A percentile compares a stretch with the other conserved stretches of the same genome.
phyloP scores from a whole-genome alignment of 2,888 invertebrate genomes.

The Melieria crassipennis region DNA sequence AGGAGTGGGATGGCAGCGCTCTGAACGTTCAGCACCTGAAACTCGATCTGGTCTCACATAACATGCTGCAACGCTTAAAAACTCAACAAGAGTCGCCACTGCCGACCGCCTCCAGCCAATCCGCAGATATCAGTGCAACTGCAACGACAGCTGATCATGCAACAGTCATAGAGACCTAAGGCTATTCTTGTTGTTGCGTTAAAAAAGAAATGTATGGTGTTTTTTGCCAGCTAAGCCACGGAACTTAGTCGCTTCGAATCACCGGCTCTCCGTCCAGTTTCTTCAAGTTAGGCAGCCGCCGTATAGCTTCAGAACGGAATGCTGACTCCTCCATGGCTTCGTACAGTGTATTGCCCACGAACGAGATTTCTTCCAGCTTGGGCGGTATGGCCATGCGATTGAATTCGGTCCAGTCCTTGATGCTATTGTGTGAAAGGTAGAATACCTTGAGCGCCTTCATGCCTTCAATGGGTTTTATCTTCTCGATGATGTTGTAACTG shows the following conservation, averaged over 20 bases:
- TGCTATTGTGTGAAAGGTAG: conserved; percentile 83
- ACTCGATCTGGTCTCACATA: conserved; percentile 59
- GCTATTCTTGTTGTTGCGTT: too few species aligned
- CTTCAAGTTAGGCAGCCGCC: conserved; percentile 78
- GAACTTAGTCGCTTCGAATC: conserved; percentile 40
- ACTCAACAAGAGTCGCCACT: conserved; percentile 71
- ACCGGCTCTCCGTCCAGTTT: conserved; percentile 83
- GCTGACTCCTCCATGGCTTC: conserved; percentile 77
- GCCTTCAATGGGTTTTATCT: conserved; percentile 85
- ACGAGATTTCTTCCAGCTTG: conserved; percentile 79
- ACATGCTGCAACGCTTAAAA: conserved; percentile 74
- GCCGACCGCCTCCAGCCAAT: conserved; percentile 78
- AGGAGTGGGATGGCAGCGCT: conserved; percentile 65
- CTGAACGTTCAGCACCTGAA: conserved; percentile 65
- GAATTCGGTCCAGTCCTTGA: conserved; percentile 92
- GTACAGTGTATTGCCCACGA: conserved; percentile 82
- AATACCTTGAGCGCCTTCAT: conserved; percentile 84
- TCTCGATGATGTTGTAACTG: conserved; percentile 93
- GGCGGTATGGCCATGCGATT: conserved; percentile 80
- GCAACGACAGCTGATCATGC: neutral
- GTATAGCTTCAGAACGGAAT: conserved; percentile 78
- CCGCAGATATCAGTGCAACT: neutral
- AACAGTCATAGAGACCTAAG: neutral
- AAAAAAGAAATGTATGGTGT: too few species aligned
- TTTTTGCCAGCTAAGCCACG: too few species aligned